Evolutionary conservation across 2,888 invertebrate genomes (phyloP).

Genomic region (Chrysodeixis includens): DNA sequence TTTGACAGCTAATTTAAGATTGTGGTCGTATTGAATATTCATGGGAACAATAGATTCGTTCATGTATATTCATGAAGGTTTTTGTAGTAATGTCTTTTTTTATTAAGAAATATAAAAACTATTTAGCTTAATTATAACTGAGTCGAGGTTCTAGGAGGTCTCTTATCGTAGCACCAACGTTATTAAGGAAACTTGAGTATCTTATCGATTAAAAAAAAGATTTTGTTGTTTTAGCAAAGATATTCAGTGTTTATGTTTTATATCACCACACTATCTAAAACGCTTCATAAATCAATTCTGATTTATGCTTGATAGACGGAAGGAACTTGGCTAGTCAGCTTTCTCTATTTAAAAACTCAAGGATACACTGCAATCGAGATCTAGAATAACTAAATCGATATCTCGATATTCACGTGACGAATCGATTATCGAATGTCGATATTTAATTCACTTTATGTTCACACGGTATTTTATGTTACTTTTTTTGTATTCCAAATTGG

Average conservation of each 20-base stretch:
- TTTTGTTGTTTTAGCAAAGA: conserved; percentile 17
- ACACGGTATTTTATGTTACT: conserved; percentile 33
- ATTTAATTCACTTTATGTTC: conserved; percentile 43
- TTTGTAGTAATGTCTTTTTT: conserved; percentile 21
- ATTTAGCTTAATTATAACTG: conserved; percentile 20
- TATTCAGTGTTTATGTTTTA: conserved; percentile 48
- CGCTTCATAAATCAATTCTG: conserved; percentile 46
- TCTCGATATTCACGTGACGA: conserved; percentile 39
- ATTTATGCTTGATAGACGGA: conserved; percentile 49
- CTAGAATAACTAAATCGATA: conserved; percentile 38
- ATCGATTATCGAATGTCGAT: conserved; percentile 45
- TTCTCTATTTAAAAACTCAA: conserved; percentile 60
- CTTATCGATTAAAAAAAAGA: too few relatives aligned
- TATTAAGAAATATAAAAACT: conserved; percentile 28
- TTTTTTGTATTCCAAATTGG: conserved; percentile 21
- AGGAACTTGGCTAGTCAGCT: conserved; percentile 47
- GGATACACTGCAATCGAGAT: conserved; percentile 33
- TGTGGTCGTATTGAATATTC: conserved; percentile 46
- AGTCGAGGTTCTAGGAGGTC: background rate
- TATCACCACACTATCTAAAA: conserved; percentile 53
- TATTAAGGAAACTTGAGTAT: too few relatives aligned
- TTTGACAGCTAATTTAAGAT: conserved; percentile 57
- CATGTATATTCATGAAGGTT: conserved; percentile 51
- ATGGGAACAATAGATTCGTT: conserved; percentile 51
- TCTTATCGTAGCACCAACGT: background rate